Conservation (phyloP, 2,888 invertebrate species). For the Xiphydria camelus region DNA sequence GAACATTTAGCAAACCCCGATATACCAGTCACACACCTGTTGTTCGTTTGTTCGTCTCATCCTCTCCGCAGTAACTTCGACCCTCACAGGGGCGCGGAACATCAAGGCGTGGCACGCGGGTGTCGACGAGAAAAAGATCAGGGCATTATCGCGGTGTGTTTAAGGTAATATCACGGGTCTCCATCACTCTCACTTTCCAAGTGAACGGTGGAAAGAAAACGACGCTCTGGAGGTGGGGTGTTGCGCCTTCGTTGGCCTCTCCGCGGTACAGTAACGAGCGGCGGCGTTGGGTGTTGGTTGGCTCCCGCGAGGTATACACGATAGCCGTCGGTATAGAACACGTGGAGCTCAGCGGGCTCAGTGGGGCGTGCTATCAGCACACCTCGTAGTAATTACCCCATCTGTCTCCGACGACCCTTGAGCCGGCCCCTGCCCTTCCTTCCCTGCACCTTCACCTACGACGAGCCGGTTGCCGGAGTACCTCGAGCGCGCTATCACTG, state of each 20-base stretch:
- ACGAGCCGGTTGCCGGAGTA: constrained; percentile 31
- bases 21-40: no score
- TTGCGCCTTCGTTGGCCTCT: not conserved
- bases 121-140: constrained; percentile 13
- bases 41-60: no score
- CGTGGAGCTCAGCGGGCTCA: constrained; percentile 24
- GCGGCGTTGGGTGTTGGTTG: not conserved
- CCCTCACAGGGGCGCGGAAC: no score
- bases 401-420: constrained; percentile 41
- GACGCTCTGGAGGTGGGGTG: not conserved
- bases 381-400: constrained; percentile 42
- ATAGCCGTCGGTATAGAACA: constrained; percentile 8
- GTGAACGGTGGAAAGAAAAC: constrained; percentile 1
- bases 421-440: constrained; percentile 24
- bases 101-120: no score
- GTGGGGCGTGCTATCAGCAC: constrained; percentile 37
- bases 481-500: constrained; percentile 35
- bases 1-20: no score
- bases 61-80: no score
- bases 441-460: constrained; percentile 20
- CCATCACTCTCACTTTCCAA: constrained; percentile 25
- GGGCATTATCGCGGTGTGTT: constrained; percentile 13
- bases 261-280: not conserved
- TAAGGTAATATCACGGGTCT: constrained; percentile 26
- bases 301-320: constrained; percentile 5